Evolutionary conservation across 2,113 vertebrate species (phyloP).

Genomic region (Nibea coibor): DNA sequence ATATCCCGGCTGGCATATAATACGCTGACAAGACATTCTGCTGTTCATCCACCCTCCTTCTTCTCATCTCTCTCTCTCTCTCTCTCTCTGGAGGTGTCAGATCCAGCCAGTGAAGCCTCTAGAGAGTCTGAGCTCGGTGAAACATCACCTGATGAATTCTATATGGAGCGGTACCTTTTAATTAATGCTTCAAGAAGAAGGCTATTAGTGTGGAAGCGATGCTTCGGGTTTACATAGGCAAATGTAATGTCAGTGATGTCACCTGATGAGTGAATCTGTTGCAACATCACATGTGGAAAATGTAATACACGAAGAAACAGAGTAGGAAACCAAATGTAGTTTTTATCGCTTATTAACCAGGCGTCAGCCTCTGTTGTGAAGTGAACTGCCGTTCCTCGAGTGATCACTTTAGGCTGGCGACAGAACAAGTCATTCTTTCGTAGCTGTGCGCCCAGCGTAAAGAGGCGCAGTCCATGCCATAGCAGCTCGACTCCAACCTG

Average conservation of each 20-base stretch:
- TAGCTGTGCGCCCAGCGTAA: too few species aligned
- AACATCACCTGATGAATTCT: constrained; percentile 52
- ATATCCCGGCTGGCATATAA: constrained; percentile 79
- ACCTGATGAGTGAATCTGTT: constrained; percentile 10
- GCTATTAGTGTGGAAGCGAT: neutral
- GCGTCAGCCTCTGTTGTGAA: too few species aligned
- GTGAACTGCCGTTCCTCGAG: too few species aligned
- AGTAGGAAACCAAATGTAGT: neutral
- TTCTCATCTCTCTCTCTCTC: constrained; percentile 11
- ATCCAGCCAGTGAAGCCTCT: constrained; percentile 27
- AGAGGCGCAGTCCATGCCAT: too few species aligned
- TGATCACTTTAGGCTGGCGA: too few species aligned
- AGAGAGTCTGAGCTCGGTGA: constrained; percentile 35
- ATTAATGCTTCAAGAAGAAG: constrained; percentile 33
- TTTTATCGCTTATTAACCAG: neutral
- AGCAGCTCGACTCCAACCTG: too few species aligned
- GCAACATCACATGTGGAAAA: neutral
- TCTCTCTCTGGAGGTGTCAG: constrained; percentile 45
- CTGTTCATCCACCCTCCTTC: constrained; percentile 54
- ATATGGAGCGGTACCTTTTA: constrained; percentile 28
- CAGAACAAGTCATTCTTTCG: too few species aligned
- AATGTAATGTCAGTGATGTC: neutral
- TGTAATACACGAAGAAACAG: neutral
- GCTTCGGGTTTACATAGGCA: too few species aligned
- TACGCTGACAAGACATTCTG: constrained; percentile 82